Conservation (phyloP, 1,140 invertebrate species). For the Drosophila pseudoobscura region DNA sequence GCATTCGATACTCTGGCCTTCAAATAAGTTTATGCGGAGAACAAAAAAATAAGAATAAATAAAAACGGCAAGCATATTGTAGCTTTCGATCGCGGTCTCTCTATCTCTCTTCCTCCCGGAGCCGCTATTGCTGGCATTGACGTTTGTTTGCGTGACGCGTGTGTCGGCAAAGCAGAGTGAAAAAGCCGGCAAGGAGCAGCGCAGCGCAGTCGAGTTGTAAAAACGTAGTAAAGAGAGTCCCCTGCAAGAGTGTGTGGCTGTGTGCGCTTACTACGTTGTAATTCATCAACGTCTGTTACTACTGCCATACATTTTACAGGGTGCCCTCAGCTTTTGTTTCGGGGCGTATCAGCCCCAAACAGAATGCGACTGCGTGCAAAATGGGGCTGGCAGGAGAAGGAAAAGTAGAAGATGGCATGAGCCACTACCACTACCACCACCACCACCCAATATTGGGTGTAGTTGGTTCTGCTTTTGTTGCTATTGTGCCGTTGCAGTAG, state of each 20-base stretch:
- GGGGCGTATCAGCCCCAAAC: slow-evolving; percentile 52
- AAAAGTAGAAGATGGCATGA: slow-evolving; percentile 19
- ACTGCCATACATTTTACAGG: slow-evolving; percentile 43
- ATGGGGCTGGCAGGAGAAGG: slow-evolving; percentile 45
- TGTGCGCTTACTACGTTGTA: slow-evolving; percentile 64
- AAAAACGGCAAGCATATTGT: slow-evolving; percentile 47
- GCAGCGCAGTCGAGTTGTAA: slow-evolving; percentile 43
- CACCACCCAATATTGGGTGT: slow-evolving; percentile 32
- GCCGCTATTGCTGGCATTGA: slow-evolving; percentile 23
- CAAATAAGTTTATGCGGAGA: slow-evolving; percentile 63
- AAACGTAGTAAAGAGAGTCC: slow-evolving; percentile 58
- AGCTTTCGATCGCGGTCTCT: not conserved
- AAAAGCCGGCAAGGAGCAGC: slow-evolving; percentile 3
- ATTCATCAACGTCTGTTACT: slow-evolving; percentile 59
- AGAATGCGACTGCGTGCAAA: slow-evolving; percentile 74
- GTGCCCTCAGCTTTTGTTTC: slow-evolving; percentile 50
- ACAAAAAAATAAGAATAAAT: slow-evolving; percentile 50
- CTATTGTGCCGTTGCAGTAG: slow-evolving; percentile 40
- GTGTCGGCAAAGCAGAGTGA: slow-evolving; percentile 24
- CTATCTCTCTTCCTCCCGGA: no score
- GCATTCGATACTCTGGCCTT: slow-evolving; percentile 8
- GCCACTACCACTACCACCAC: slow-evolving; percentile 16
- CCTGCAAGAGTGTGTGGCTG: slow-evolving; percentile 8
- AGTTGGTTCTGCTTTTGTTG: slow-evolving; percentile 12
- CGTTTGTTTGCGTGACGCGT: slow-evolving; percentile 47